Percentiles rank a stretch among this genome's conserved stretches.
Evolutionary conservation across 1,140 invertebrate species (phyloP).

Genomic region (Colletes gigas): DNA sequence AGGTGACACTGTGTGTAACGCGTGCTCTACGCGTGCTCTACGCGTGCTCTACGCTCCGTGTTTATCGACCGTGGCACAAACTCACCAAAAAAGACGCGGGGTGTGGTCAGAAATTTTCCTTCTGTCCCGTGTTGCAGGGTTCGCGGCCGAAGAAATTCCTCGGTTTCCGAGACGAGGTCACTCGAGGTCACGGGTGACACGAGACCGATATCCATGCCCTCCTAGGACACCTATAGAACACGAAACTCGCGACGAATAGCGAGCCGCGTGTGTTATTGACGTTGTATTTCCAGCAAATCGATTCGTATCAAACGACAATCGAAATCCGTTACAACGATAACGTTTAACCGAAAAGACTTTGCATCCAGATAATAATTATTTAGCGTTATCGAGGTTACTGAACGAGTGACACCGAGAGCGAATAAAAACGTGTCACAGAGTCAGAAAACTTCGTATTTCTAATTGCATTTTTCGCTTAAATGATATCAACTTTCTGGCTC

Average conservation of each 20-base stretch:
- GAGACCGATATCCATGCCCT: constrained; percentile 18
- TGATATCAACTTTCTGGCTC: too few species aligned
- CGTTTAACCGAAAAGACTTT: too few species aligned
- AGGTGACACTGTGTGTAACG: constrained; percentile 35
- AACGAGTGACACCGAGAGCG: too few species aligned
- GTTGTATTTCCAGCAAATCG: too few species aligned
- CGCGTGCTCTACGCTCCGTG: constrained; percentile 30
- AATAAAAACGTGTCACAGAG: too few species aligned
- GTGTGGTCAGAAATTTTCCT: constrained; percentile 54
- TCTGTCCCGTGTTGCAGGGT: neutral
- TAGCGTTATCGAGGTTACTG: too few species aligned
- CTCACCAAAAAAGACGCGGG: constrained; percentile 53
- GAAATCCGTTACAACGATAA: neutral
- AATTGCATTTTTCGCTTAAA: too few species aligned
- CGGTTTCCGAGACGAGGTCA: constrained; percentile 26
- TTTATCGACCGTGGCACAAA: constrained; percentile 55
- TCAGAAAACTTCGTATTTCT: too few species aligned
- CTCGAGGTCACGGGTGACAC: constrained; percentile 32
- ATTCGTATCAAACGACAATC: neutral
- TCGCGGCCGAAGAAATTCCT: neutral
- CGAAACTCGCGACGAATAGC: neutral
- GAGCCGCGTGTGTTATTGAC: neutral
- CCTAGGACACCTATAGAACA: neutral
- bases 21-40: constrained; percentile 37
- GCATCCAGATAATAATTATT: too few species aligned